Evolutionary conservation across 2,888 invertebrate genomes (phyloP), one percentile per base, ranked within the genome.

Genomic region (Galerucella pusilla): DNA sequence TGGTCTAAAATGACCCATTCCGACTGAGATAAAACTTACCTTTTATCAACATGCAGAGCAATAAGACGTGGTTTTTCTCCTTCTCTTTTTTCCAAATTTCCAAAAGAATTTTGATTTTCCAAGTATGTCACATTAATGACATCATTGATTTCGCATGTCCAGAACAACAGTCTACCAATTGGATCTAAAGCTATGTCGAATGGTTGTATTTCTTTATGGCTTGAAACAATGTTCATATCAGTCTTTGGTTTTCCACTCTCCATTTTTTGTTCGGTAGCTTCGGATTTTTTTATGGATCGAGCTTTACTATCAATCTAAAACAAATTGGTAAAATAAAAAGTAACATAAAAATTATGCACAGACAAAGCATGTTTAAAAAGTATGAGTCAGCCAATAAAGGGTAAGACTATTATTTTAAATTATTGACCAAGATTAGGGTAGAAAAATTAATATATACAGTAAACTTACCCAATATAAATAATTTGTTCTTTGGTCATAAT

Each of bases 151-250:
- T 93, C 90, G 82, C 96, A 96, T 0, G 96, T 94, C 97, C 97
- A 97, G 88, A 96, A 97, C 0, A 98, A 86, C 1, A 96, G 88
- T 16, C 96, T 90, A 0, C 96, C 94, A 49, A 96, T 90, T 0
- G 95, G 93, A 87, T 98, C 97, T 9, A 98, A 89, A 0, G 94
- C 97, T 82, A 98, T 91, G 86, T 97, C 96, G 84, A 92, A 94
- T 0, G 96, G 96, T 74, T 93, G 91, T 2, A 92, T 90, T 2
- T 90, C 90, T 4, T 91, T 88, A 71, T 85, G 83, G 25, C 83
- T 84, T 5, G 84, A 81, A 0, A 93, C 89, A 25, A 94, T 89
- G 0, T 92, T 89, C 57, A 75, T 81, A 57, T 78, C 74, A 28
- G 75, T 61, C 16, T 70, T 75, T 63, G 78, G 79, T 14, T 92